A percentile compares a stretch with the other conserved stretches of the same genome.
These are phyloP conservation scores for Aldabrachelys gigantea DNA, from an alignment of 2,113 vertebrate genomes.

Conservation along the genomic window DNA sequence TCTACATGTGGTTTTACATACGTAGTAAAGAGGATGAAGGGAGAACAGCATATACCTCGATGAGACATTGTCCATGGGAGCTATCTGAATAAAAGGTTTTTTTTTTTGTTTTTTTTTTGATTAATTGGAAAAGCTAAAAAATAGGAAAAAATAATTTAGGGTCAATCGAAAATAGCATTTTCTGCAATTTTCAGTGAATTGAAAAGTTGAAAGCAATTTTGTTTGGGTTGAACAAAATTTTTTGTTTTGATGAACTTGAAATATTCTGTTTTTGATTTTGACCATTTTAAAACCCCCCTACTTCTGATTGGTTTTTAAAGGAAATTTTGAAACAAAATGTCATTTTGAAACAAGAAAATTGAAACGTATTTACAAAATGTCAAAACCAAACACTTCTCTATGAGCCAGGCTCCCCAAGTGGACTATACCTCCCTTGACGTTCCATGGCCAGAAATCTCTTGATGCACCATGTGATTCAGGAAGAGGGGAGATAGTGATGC, in stretches of 20 bases:
- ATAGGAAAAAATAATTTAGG: neutral
- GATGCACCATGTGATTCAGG: neutral
- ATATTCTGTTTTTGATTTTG: neutral
- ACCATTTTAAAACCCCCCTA: neutral
- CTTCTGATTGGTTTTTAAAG: neutral
- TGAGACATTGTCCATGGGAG: neutral
- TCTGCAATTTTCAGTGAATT: neutral
- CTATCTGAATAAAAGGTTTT: neutral
- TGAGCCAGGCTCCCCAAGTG: neutral
- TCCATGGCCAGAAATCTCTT: neutral
- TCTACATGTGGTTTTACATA: accelerated
- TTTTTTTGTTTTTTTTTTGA: neutral
- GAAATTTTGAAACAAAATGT: neutral
- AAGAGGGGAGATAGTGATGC: neutral
- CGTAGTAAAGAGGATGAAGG: neutral
- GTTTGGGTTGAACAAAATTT: neutral
- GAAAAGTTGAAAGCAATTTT: neutral
- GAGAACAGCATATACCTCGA: neutral
- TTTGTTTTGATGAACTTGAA: neutral
- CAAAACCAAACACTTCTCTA: neutral
- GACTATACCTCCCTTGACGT: neutral
- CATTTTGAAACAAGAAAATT: neutral
- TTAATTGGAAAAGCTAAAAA: neutral
- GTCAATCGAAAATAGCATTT: neutral
- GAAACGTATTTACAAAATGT: neutral